Base-by-base conservation (phyloP, 1,140 invertebrate species). In the Drosophila carrolli region DNA sequence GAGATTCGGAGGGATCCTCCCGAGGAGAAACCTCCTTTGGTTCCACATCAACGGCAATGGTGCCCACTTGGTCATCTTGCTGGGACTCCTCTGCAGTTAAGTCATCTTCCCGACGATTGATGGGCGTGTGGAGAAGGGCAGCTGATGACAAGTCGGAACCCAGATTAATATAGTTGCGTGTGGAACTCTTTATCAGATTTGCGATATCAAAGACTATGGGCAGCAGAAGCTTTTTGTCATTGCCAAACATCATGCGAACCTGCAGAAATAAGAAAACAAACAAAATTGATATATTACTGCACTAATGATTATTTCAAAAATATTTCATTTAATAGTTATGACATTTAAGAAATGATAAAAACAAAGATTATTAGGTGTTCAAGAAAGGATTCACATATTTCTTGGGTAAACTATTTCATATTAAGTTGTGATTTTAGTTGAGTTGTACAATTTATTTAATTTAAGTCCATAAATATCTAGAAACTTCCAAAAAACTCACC, bases 121-220 rank as follows among this genome's bases (percentile, higher is more conserved):
- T 38, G 46, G 63, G 61, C 4, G 55, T 62, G 1, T 71, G 68
- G 2, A 67, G 54, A 41, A 76, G 16, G 76, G 81, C 59, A 54
- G 93, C 91, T 0, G 67, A 62, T 85, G 81, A 93, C 77, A 93
- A 84, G 75, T 78, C 93, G 70, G 37, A 93, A 55, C 72, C 93
- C 83, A 75, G 88, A 78, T 78, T 89, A 58, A 91, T 81, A 19
- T 79, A 93, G 86, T 78, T 89, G 62, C 78, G 73, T n/a, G 93
- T 91, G 0, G 93, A 92, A 57, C 91, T 93, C 50, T 91, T 91
- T 43, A 95, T 93, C 41, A 95, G 93, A 77, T 95, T 95, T 1
- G 95, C 95, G 73, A 95, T 94, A 79, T 96, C 95, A 65, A 93
- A 93, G 53, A 94, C 93, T 63, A 95, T 95, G 23, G 95, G 95